Percentiles rank a stretch among this genome's conserved stretches.
These are phyloP conservation scores for Drosophila maculinotata DNA, from an alignment of 2,888 invertebrate species.

Conservation along the genomic window DNA sequence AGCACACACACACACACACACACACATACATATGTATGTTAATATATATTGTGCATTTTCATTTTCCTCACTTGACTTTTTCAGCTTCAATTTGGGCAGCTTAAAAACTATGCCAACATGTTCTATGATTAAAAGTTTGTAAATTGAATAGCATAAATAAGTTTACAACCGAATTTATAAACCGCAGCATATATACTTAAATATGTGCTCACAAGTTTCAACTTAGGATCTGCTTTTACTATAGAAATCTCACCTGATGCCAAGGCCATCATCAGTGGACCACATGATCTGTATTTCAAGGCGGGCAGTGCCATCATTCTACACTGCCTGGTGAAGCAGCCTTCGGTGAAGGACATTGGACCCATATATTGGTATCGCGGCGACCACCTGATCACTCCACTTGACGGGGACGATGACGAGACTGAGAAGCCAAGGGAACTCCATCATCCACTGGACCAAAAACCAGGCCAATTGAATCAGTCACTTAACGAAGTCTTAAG, in stretches of 20 bases:
- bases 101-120: conserved; percentile 55
- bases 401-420: conserved; percentile 71
- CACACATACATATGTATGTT: conserved; percentile 13
- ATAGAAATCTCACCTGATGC: conserved; percentile 87
- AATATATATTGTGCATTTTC: conserved; percentile 27
- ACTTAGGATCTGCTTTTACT: no score
- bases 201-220: no score
- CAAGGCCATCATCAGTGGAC: conserved; percentile 89
- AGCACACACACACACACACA: background rate
- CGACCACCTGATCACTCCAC: conserved; percentile 82
- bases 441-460: no score
- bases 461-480: conserved; percentile 21
- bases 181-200: background rate
- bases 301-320: conserved; percentile 90
- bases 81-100: conserved; percentile 44
- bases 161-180: no score
- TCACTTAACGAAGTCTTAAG: conserved; percentile 59
- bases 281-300: conserved; percentile 90
- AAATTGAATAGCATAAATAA: conserved; percentile 43
- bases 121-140: conserved; percentile 49
- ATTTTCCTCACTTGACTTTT: conserved; percentile 17
- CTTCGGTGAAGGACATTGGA: conserved; percentile 88
- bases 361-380: conserved; percentile 90
- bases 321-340: conserved; percentile 90
- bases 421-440: background rate